A percentile compares a stretch with the other conserved stretches of the same genome.
These are phyloP conservation scores for Acanthornis magna DNA, from an alignment of 2,797 vertebrate genomes.

Conservation along the genomic window DNA sequence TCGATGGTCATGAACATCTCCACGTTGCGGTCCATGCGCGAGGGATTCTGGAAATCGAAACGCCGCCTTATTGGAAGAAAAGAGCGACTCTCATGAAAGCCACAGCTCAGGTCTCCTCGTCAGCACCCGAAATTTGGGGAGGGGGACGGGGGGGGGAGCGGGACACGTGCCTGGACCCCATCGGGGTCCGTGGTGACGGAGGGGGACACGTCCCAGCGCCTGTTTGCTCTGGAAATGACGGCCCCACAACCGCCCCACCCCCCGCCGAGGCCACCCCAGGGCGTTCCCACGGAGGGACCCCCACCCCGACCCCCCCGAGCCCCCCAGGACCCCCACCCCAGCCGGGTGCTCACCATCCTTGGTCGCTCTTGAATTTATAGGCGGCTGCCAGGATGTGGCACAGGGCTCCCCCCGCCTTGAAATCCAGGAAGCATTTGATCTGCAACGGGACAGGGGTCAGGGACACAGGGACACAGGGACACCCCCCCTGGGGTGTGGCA, in stretches of 20 bases:
- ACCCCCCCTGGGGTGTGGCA: accelerated
- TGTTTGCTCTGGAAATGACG: neutral
- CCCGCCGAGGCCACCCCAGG: neutral
- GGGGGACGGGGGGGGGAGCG: no score
- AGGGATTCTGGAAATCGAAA: constrained; percentile 99
- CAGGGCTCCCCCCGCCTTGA: constrained; percentile 93
- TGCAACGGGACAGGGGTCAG: neutral
- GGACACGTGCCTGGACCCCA: neutral
- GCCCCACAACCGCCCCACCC: neutral
- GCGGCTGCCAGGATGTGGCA: constrained; percentile 97
- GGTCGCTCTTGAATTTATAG: constrained; percentile 99
- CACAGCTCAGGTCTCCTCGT: constrained; percentile 3
- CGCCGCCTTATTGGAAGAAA: constrained; percentile 86
- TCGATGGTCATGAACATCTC: constrained; percentile 99
- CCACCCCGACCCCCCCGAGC: neutral
- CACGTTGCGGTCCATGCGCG: constrained; percentile 96
- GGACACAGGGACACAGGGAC: neutral
- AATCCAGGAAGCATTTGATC: constrained; percentile 98
- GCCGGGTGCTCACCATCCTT: constrained; percentile 88
- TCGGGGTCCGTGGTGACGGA: accelerated
- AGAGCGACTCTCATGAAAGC: constrained; percentile 61
- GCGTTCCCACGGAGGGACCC: neutral
- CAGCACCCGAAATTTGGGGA: neutral
- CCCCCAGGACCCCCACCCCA: neutral
- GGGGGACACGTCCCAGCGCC: neutral